These are phyloP conservation scores for Drosophila fuyamai DNA, from an alignment of 1,140 invertebrate species.

Conservation along the genomic window DNA sequence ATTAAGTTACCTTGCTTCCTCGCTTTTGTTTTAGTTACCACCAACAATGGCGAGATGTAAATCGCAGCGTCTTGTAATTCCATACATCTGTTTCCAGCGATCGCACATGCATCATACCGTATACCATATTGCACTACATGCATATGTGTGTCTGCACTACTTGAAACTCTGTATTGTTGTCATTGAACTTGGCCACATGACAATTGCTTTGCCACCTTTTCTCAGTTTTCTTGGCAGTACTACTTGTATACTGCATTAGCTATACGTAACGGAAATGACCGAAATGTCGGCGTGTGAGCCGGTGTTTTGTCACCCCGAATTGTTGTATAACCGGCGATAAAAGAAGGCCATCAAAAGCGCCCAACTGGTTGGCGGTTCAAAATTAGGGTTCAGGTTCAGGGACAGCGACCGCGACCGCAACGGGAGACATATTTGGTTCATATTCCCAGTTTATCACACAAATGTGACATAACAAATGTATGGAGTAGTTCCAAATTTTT, in stretches of 20 bases:
- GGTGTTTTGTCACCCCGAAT: constrained; percentile 40
- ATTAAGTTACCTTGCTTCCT: neutral
- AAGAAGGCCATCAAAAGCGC: constrained; percentile 11
- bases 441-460: neutral
- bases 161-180: constrained; percentile 41
- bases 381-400: constrained; percentile 13
- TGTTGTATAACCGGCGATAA: constrained; percentile 40
- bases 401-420: constrained; percentile 13
- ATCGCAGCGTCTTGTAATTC: constrained; percentile 73
- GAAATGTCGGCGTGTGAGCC: constrained; percentile 36
- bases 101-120: constrained; percentile 28
- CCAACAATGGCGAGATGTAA: constrained; percentile 70
- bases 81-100: constrained; percentile 56
- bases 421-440: constrained; percentile 25
- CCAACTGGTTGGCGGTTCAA: constrained; percentile 11
- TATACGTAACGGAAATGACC: constrained; percentile 68
- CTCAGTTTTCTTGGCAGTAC: constrained; percentile 36
- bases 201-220: constrained; percentile 51
- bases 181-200: constrained; percentile 67
- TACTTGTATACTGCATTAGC: neutral
- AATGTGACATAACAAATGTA: constrained; percentile 19
- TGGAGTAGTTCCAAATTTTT: neutral
- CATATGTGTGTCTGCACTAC: neutral
- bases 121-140: neutral
- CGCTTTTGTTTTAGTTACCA: constrained; percentile 17